Percentiles rank a stretch among this genome's conserved stretches.
phyloP scores from a whole-genome alignment of 2,888 invertebrate genomes.

The Drosophila monieri region DNA sequence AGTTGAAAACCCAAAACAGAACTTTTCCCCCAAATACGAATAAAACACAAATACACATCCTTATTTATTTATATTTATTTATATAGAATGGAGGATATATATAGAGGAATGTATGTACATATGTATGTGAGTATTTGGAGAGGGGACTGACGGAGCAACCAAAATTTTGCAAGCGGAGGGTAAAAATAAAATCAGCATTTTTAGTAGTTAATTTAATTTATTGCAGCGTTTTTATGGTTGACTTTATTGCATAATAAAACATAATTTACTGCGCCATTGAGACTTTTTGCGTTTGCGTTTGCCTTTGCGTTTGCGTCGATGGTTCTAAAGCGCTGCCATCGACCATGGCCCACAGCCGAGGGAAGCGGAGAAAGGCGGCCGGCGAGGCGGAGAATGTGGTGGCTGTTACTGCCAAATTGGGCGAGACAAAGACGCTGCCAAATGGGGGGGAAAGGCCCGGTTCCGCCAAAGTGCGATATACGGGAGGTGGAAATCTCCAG shows the following conservation, averaged over 20 bases:
- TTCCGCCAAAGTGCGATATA: not conserved
- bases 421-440: slow-evolving; percentile 38
- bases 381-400: slow-evolving; percentile 24
- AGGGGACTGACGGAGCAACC: slow-evolving; percentile 31
- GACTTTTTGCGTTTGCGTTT: slow-evolving; percentile 77
- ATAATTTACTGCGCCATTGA: slow-evolving; percentile 84
- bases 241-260: slow-evolving; percentile 85
- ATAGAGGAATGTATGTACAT: slow-evolving; percentile 6
- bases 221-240: slow-evolving; percentile 84
- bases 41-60: slow-evolving; percentile 14
- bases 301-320: slow-evolving; percentile 73
- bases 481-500: slow-evolving; percentile 17
- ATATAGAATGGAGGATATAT: slow-evolving; percentile 8
- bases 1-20: slow-evolving; percentile 8
- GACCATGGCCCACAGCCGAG: slow-evolving; percentile 42
- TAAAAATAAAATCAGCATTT: slow-evolving; percentile 84
- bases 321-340: slow-evolving; percentile 72
- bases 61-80: slow-evolving; percentile 29
- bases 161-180: slow-evolving; percentile 58
- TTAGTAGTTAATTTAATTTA: slow-evolving; percentile 85
- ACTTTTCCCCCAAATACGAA: slow-evolving; percentile 5
- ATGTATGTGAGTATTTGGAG: not conserved
- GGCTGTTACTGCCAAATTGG: slow-evolving; percentile 32
- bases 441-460: slow-evolving; percentile 1
- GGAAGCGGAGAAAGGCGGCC: slow-evolving; percentile 10